These are phyloP conservation scores for Idaea aversata DNA, from an alignment of 2,888 invertebrate species.

Conservation along the genomic window DNA sequence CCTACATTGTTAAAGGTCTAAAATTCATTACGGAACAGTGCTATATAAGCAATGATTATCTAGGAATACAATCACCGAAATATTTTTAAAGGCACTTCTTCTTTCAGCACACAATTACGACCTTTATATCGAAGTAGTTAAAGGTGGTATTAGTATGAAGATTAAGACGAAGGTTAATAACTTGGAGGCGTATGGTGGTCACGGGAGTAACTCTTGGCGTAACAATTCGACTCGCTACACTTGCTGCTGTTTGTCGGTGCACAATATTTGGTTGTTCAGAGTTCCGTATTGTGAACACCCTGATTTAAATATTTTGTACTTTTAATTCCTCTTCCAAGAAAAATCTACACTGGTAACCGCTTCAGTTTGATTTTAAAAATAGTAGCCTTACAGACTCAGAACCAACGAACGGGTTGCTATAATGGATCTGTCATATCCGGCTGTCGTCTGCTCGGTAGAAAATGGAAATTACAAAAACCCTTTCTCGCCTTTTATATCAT, in stretches of 20 bases:
- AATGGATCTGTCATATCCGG: background rate
- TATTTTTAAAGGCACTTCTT: slow-evolving; percentile 9
- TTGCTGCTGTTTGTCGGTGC: slow-evolving; percentile 42
- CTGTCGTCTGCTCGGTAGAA: background rate
- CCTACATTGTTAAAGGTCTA: slow-evolving; percentile 10
- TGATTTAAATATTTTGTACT: background rate
- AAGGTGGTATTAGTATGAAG: slow-evolving; percentile 15
- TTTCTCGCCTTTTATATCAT: slow-evolving; percentile 1
- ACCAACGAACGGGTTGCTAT: background rate
- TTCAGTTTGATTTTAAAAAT: background rate
- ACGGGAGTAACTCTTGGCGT: slow-evolving; percentile 61
- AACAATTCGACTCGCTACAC: slow-evolving; percentile 54
- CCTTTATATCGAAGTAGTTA: slow-evolving; percentile 16
- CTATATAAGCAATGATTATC: slow-evolving; percentile 26
- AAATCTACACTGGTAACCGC: background rate
- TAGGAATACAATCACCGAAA: slow-evolving; percentile 23
- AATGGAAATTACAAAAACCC: background rate
- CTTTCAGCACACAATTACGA: slow-evolving; percentile 9
- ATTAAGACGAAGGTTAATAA: slow-evolving; percentile 15
- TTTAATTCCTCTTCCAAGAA: too few species aligned
- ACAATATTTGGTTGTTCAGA: slow-evolving; percentile 24
- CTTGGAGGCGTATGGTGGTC: slow-evolving; percentile 41
- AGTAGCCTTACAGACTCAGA: background rate
- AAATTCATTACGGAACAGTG: slow-evolving; percentile 20
- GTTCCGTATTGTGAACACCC: slow-evolving; percentile 3